Evolutionary conservation across 2,113 vertebrate genomes (phyloP).

Genomic region (Chionomys nivalis): DNA sequence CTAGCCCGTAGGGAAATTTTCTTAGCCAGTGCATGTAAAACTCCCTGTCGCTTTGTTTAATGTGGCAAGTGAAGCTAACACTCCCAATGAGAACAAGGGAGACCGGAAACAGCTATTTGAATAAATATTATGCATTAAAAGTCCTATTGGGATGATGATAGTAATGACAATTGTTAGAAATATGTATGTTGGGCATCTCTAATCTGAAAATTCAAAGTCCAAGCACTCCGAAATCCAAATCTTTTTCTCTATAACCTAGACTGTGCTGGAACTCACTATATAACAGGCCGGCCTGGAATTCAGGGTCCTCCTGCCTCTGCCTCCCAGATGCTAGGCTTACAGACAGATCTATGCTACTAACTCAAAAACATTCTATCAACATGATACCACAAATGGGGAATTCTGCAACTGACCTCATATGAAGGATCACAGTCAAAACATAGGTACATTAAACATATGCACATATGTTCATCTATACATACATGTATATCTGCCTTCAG

Average conservation of each 20-base stretch:
- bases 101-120: not conserved
- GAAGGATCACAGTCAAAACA: not conserved
- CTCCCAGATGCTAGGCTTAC: not conserved
- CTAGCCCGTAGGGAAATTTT: not conserved
- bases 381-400: not conserved
- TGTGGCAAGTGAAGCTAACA: not conserved
- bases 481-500: not conserved
- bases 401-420: not conserved
- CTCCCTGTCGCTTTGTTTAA: not conserved
- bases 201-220: not conserved
- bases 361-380: not conserved
- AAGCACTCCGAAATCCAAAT: not conserved
- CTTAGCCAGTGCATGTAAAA: not conserved
- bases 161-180: not conserved
- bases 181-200: not conserved
- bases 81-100: not conserved
- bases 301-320: not conserved
- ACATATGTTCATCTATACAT: not conserved
- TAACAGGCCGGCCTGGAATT: not conserved
- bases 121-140: not conserved
- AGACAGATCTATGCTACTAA: not conserved
- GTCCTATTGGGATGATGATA: not conserved
- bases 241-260: not conserved
- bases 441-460: not conserved
- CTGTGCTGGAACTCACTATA: not conserved